Evolutionary conservation across 2,888 invertebrate species (phyloP).

Genomic region (Euphydryas editha): DNA sequence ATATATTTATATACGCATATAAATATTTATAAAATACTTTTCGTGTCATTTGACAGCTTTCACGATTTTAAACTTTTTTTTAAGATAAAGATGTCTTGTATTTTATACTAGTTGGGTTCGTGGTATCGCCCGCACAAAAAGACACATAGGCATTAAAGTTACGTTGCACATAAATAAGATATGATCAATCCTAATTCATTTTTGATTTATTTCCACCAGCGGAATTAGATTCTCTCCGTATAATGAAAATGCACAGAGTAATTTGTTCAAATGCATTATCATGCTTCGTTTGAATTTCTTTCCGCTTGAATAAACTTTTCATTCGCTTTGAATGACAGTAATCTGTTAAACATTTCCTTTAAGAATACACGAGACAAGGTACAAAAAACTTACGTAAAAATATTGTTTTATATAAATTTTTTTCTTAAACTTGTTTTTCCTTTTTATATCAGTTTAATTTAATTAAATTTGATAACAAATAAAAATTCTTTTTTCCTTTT

Average conservation of each 20-base stretch:
- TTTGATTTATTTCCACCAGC: conserved; percentile 2
- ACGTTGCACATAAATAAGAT: no score
- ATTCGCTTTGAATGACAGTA: conserved; percentile 18
- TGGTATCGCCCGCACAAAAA: no score
- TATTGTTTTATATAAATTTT: not conserved
- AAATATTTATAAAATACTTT: no score
- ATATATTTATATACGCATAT: no score
- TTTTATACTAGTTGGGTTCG: no score
- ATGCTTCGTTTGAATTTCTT: conserved; percentile 27
- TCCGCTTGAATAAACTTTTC: conserved; percentile 21
- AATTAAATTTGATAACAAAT: no score
- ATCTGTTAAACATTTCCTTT: conserved; percentile 24
- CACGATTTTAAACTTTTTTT: no score
- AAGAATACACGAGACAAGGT: conserved; percentile 4
- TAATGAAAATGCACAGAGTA: conserved; percentile 18
- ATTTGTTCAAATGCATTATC: conserved; percentile 23
- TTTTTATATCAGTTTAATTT: not conserved
- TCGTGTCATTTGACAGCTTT: no score
- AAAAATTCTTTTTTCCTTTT: not conserved
- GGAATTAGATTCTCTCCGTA: conserved; percentile 20
- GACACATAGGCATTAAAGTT: no score
- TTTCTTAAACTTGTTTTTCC: not conserved
- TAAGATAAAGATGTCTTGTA: no score
- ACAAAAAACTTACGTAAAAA: no score
- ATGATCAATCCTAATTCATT: not conserved